phyloP scores from a whole-genome alignment of 2,888 invertebrate species.

The Charanyca ferruginea region DNA sequence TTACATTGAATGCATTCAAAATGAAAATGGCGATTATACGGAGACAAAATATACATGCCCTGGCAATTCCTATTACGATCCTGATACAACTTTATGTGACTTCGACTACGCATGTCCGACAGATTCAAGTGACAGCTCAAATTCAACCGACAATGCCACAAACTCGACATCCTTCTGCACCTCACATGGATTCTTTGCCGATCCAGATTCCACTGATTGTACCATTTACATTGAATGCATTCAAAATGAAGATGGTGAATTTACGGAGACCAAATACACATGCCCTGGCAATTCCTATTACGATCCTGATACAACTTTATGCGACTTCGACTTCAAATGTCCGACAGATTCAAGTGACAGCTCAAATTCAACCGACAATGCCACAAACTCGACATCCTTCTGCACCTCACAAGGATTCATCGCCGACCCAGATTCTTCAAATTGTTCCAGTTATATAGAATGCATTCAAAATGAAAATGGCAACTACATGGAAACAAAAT shows the following conservation, averaged over 20 bases:
- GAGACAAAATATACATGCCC: conserved; percentile 41
- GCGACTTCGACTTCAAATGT: conserved; percentile 51
- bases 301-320: conserved; percentile 51
- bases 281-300: conserved; percentile 43
- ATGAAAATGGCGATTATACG: conserved; percentile 30
- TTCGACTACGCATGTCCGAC: conserved; percentile 46
- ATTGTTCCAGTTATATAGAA: conserved; percentile 42
- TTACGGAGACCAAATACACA: conserved; percentile 21
- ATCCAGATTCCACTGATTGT: conserved; percentile 41
- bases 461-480: conserved; percentile 35
- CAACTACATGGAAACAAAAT: conserved; percentile 23
- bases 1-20: conserved; percentile 44
- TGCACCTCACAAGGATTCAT: conserved; percentile 42
- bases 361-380: conserved; percentile 10
- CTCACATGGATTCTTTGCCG: conserved; percentile 35
- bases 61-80: conserved; percentile 36
- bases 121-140: conserved; percentile 1
- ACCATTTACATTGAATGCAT: conserved; percentile 48
- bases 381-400: conserved; percentile 1
- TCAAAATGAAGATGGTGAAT: conserved; percentile 26
- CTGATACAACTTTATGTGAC: conserved; percentile 54
- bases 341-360: neutral
- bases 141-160: conserved; percentile 5
- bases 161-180: conserved; percentile 34
- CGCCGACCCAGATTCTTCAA: conserved; percentile 21